Percentiles rank a stretch among this genome's conserved stretches.
Evolutionary conservation across 2,113 vertebrate genomes (phyloP).

Genomic region (human): GRCh38 chr12:47790501-47791000

Average conservation of each 20-base stretch:
- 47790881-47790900: background rate
- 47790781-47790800: background rate
- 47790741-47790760: background rate
- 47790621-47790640: background rate
- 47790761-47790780: background rate
- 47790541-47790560: slow-evolving; percentile 82
- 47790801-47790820: background rate
- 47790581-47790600: slow-evolving; percentile 63
- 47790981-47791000: background rate
- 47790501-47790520: slow-evolving; percentile 82
- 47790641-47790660: slow-evolving; percentile 18
- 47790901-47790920: background rate
- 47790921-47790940: background rate
- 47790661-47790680: background rate
- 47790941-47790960: background rate
- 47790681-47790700: background rate
- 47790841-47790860: background rate
- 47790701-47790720: background rate
- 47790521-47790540: slow-evolving; percentile 82
- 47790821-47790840: background rate
- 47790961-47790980: background rate
- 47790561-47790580: slow-evolving; percentile 77
- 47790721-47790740: background rate
- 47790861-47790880: background rate
- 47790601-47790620: slow-evolving; percentile 27